A percentile compares a stretch with the other conserved stretches of the same genome.
Conservation (phyloP, 2,113 vertebrate species). For the Erythrocercus mccallii region DNA sequence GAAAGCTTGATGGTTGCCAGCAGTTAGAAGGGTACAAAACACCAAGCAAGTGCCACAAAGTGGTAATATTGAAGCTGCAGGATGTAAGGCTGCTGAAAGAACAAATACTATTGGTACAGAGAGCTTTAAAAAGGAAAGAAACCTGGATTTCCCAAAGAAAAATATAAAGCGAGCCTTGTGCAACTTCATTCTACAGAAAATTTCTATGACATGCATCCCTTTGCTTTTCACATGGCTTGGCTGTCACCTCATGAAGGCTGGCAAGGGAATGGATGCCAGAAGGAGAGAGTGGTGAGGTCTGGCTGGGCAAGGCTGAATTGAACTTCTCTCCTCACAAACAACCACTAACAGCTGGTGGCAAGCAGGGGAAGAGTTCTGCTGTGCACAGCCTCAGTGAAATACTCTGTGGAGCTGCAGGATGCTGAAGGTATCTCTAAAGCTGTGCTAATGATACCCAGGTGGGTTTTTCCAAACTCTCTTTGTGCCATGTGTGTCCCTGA, state of each 20-base stretch:
- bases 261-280: background rate
- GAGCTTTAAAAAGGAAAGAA: background rate
- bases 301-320: background rate
- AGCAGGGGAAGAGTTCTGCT: background rate
- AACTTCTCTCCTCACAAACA: background rate
- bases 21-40: background rate
- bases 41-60: background rate
- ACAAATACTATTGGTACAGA: background rate
- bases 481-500: background rate
- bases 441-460: accelerated
- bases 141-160: background rate
- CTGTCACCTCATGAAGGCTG: background rate
- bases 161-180: background rate
- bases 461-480: background rate
- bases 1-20: background rate
- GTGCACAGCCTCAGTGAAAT: background rate
- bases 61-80: background rate
- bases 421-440: background rate
- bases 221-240: background rate
- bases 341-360: background rate
- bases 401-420: background rate
- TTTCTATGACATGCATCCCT: background rate
- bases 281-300: background rate
- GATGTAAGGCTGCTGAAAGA: background rate
- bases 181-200: background rate